A percentile compares a stretch with the other conserved stretches of the same genome.
phyloP scores from a whole-genome alignment of 2,888 invertebrate species.

The Gastracanthus pulcherrimus region DNA sequence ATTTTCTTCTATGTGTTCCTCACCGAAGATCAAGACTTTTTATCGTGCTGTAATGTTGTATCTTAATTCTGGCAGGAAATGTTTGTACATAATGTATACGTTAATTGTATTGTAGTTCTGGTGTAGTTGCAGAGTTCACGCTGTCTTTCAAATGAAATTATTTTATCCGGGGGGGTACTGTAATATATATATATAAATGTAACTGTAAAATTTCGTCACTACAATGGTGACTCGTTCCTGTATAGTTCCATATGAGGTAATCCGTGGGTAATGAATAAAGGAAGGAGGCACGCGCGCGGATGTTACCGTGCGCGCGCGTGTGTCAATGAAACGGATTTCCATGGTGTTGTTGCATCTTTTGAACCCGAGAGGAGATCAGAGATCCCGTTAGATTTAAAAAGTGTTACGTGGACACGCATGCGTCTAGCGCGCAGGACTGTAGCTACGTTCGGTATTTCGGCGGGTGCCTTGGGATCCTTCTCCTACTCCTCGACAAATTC shows the following conservation, averaged over 20 bases:
- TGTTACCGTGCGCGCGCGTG: neutral
- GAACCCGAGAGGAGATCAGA: neutral
- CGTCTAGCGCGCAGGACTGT: constrained; percentile 35
- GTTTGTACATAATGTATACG: too few relatives aligned
- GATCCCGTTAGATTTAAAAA: constrained; percentile 62
- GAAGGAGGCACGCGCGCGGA: constrained; percentile 10
- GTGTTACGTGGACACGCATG: constrained; percentile 55
- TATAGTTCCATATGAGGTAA: constrained; percentile 31
- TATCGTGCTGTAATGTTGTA: too few relatives aligned
- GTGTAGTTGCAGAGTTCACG: too few relatives aligned
- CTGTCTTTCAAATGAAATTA: neutral
- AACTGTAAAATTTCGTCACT: constrained; percentile 6
- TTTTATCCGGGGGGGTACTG: neutral
- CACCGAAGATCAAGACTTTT: too few relatives aligned
- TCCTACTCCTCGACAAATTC: too few relatives aligned
- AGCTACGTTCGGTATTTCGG: neutral
- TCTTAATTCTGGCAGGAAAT: too few relatives aligned
- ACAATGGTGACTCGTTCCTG: neutral
- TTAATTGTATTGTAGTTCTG: too few relatives aligned
- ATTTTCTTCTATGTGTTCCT: too few relatives aligned
- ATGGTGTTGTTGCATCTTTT: neutral
- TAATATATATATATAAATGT: constrained; percentile 4
- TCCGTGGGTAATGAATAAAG: constrained; percentile 44
- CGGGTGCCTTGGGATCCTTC: neutral
- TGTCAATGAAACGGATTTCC: constrained; percentile 31